These are phyloP conservation scores for Phania funesta DNA, from an alignment of 2,888 invertebrate species.

Conservation along the genomic window DNA sequence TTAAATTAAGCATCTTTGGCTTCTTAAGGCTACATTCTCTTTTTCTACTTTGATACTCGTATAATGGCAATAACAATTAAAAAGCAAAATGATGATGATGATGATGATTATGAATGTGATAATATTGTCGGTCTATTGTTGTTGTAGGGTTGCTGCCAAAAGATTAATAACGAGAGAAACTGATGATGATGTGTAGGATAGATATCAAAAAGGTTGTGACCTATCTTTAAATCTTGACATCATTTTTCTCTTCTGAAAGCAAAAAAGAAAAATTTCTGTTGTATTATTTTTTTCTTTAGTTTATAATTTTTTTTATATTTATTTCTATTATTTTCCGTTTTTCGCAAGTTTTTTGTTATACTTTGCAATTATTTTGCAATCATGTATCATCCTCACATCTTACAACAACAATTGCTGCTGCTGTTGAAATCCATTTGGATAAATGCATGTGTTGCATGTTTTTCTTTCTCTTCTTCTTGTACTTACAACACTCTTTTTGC, in stretches of 20 bases:
- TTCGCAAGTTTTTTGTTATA: conserved; percentile 64
- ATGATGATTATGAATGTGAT: conserved; percentile 12
- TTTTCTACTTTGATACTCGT: conserved; percentile 16
- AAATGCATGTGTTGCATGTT: conserved; percentile 65
- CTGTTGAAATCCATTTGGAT: conserved; percentile 51
- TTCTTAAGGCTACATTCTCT: conserved; percentile 40
- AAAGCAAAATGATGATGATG: neutral
- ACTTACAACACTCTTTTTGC: conserved; percentile 41
- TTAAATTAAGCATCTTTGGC: conserved; percentile 56
- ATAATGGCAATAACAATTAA: conserved; percentile 22
- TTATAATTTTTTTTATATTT: conserved; percentile 20
- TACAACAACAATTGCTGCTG: conserved; percentile 1
- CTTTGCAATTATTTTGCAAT: conserved; percentile 74
- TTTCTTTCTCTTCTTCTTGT: neutral
- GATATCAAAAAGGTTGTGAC: conserved; percentile 73
- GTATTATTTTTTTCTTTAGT: conserved; percentile 2
- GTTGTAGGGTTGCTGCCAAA: conserved; percentile 26
- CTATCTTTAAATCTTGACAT: conserved; percentile 76
- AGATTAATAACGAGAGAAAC: conserved; percentile 26
- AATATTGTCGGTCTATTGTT: conserved; percentile 30
- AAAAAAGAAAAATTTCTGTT: conserved; percentile 20
- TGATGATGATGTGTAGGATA: conserved; percentile 27
- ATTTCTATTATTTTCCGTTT: conserved; percentile 33
- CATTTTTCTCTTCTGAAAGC: conserved; percentile 41
- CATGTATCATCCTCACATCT: conserved; percentile 56